Evolutionary conservation across 1,140 invertebrate genomes (phyloP), one percentile per base, ranked within the genome.

Genomic region (Bombus ignitus): DNA sequence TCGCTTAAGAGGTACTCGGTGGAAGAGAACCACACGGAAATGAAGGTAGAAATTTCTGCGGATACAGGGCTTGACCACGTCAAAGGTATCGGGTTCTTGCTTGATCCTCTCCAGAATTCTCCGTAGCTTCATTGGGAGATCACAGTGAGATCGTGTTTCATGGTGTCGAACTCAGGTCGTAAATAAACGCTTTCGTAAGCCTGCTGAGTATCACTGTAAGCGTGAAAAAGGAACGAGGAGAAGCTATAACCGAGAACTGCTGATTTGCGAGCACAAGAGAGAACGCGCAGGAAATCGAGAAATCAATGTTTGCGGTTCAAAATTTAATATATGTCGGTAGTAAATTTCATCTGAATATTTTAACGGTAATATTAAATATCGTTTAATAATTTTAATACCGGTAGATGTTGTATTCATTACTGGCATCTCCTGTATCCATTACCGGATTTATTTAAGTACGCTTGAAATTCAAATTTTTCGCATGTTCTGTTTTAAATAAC

Each of bases 91-190:
- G 44, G 53, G 37, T 80, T 68, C 53, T 28, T 10, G 39, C 66
- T 59, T 62, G 76, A 84, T 87, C 81, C 74, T 83, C 85, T 77
- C 44, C n/a, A 72, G 59, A 74, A 87, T 74, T 74, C 82, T 84
- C 75, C 39, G 57, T 39, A 87, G 86, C 59, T 83, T 84, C 81
- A 84, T 87, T 28, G 86, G 59, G 22, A 75, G 74, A 84, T 87
- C 82, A 84, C 74, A 73, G 37, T 77, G 39, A 59, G 86, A 87
- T 87, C 75, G 75, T 74, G 86, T 84, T 87, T 75, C 86, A 79
- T 28, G 68, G 75, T 72, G 86, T 84, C 68, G 81, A 44, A 28
- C 72, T 74, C 70, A 68, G 74, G 66, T 71, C 75, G 53, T 74
- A 79, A 84, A 74, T 57, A 84, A 74, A 73, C 75, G 81, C 81